phyloP scores from a whole-genome alignment of 2,888 invertebrate genomes.

The Eudasyphora cyanicolor region DNA sequence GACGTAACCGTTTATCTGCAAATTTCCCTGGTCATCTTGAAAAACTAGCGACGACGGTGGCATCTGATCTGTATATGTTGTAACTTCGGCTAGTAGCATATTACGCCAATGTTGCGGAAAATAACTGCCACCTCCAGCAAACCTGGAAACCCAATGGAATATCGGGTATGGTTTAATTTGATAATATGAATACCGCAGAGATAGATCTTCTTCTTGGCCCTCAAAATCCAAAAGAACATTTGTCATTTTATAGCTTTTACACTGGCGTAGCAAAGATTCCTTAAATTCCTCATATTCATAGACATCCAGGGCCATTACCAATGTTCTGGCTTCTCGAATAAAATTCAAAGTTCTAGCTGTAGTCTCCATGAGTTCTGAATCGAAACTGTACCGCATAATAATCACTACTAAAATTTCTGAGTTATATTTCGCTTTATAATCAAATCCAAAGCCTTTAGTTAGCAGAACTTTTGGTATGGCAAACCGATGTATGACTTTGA shows the following conservation, averaged over 20 bases:
- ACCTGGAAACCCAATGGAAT: background rate
- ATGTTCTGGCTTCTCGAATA: conserved; percentile 43
- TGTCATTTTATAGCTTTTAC: conserved; percentile 25
- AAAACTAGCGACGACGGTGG: conserved; percentile 69
- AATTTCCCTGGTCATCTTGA: background rate
- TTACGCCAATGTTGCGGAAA: conserved; percentile 13
- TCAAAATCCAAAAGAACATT: conserved; percentile 19
- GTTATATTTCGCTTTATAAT: conserved; percentile 29
- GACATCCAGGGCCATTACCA: conserved; percentile 19
- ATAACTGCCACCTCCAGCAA: background rate
- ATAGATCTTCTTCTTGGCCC: background rate
- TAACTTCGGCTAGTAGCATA: conserved; percentile 37
- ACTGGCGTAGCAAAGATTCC: background rate
- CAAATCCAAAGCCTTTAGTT: background rate
- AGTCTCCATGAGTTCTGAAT: background rate
- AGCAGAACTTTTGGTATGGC: conserved; percentile 33
- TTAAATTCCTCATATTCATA: background rate
- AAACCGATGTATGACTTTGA: background rate
- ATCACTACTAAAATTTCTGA: conserved; percentile 37
- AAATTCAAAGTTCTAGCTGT: background rate
- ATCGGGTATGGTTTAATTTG: background rate
- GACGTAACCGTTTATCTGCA: conserved; percentile 66
- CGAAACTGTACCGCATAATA: conserved; percentile 29
- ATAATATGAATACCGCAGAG: background rate
- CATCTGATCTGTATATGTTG: conserved; percentile 65